Evolutionary conservation across 1,140 invertebrate species (phyloP).

Genomic region (Frieseomelitta varia): DNA sequence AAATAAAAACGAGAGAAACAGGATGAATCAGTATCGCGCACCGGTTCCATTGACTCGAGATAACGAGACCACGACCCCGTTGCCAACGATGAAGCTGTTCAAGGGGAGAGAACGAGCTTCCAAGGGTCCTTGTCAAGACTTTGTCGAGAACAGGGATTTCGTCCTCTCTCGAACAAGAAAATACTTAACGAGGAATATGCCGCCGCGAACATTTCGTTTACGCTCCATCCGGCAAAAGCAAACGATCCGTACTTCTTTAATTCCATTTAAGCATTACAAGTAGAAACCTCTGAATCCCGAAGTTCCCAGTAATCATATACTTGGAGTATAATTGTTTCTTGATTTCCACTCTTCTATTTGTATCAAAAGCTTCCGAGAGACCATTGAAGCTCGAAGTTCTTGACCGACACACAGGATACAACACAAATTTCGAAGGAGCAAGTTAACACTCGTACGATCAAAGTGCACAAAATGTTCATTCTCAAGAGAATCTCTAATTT

Average conservation of each 20-base stretch:
- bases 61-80: slow-evolving; percentile 45
- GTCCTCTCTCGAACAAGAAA: slow-evolving; percentile 11
- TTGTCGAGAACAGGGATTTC: slow-evolving; percentile 34
- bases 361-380: not conserved
- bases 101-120: not conserved
- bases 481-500: not conserved
- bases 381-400: not conserved
- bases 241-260: not conserved
- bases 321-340: not conserved
- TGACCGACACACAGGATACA: not conserved
- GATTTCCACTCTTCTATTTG: not conserved
- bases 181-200: slow-evolving; percentile 18
- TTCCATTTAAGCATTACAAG: not conserved
- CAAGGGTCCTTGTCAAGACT: slow-evolving; percentile 16
- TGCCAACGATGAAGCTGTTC: not conserved
- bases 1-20: not conserved
- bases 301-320: not conserved
- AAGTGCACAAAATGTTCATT: not conserved
- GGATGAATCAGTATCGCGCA: slow-evolving; percentile 46
- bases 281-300: not conserved
- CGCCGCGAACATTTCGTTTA: slow-evolving; percentile 24
- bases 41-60: slow-evolving; percentile 37
- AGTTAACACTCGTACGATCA: not conserved
- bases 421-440: not conserved
- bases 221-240: not conserved